Evolutionary conservation across 2,113 vertebrate species (phyloP).

Genomic region (Cebus imitator): DNA sequence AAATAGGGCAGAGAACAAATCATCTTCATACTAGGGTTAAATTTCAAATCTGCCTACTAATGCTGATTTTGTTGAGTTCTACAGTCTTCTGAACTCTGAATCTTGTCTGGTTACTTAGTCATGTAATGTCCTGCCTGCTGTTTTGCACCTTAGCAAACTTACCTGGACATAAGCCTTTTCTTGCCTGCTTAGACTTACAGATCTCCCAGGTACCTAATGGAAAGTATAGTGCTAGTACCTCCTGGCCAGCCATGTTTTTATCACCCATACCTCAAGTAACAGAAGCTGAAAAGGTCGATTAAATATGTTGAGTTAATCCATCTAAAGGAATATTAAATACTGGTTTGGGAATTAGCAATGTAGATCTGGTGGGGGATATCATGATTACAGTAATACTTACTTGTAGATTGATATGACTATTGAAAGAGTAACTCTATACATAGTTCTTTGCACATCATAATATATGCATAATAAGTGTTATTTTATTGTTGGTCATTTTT

Average conservation of each 20-base stretch:
- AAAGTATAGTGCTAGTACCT: background rate
- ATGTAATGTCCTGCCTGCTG: background rate
- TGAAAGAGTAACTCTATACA: background rate
- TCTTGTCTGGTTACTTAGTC: background rate
- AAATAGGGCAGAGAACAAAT: background rate
- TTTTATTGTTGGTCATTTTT: background rate
- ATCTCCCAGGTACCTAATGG: background rate
- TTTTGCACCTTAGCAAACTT: background rate
- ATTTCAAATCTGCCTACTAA: conserved; percentile 33
- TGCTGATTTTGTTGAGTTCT: background rate
- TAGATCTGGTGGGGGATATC: background rate
- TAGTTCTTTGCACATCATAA: background rate
- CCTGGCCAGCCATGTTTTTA: background rate
- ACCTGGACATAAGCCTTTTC: background rate
- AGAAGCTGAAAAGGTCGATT: background rate
- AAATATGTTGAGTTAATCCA: background rate
- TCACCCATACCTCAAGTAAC: background rate
- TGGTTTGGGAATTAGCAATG: background rate
- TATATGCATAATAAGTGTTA: background rate
- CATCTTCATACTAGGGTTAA: background rate
- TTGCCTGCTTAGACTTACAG: background rate
- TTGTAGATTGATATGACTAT: background rate
- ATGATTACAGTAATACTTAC: background rate
- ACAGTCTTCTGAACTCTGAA: background rate
- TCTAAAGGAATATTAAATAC: background rate